Base-by-base conservation (phyloP, 2,888 invertebrate genomes). In the Isotomurus palustris region DNA sequence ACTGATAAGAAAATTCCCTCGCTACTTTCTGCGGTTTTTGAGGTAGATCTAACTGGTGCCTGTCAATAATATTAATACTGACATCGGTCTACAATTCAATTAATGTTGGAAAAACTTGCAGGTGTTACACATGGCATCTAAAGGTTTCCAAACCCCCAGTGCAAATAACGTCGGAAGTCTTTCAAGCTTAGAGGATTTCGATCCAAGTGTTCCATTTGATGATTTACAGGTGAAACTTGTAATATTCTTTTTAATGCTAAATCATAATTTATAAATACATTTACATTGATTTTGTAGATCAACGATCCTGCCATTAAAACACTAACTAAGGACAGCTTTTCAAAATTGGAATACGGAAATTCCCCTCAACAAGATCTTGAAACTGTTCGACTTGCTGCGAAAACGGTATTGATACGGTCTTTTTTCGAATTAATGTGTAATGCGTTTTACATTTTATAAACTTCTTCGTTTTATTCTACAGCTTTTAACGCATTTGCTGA, bases 401-500 rank as follows among this genome's bases (percentile, higher is more conserved):
- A 78, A 75, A 79, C 79, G 76, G 82, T 82, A 73, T 29, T 10
- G 14, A 19, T 14, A 47, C 17, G 28, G 17, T 40, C 17, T 40
- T 17, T 38, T n/a, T 51, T 40, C 40, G 22, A 8, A 10, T 43
- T 3, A 44, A 22, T 21, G 21, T 10, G 43, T 3, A 54, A 58
- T 19, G n/a, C n/a, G n/a, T n/a, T n/a, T n/a, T n/a, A n/a, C n/a
- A n/a, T n/a, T 50, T n/a, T 32, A 10, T 49, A 21, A 19, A 5
- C 17, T 24, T 32, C 14, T 32, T 32, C 8, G 8, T 8, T 50
- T 41, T 41, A 43, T 47, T 57, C 51, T 67, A 1, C 71, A 86
- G 85, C 81, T 87, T 64, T 82, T 92, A 73, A 85, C 86, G 69
- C 94, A 96, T 77, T 80, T 96, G 69, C 86, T 95, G 5, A 87